Evolutionary conservation across 2,888 invertebrate species (phyloP), one percentile per base, ranked within the genome.

Genomic region (Xylocampa areola): DNA sequence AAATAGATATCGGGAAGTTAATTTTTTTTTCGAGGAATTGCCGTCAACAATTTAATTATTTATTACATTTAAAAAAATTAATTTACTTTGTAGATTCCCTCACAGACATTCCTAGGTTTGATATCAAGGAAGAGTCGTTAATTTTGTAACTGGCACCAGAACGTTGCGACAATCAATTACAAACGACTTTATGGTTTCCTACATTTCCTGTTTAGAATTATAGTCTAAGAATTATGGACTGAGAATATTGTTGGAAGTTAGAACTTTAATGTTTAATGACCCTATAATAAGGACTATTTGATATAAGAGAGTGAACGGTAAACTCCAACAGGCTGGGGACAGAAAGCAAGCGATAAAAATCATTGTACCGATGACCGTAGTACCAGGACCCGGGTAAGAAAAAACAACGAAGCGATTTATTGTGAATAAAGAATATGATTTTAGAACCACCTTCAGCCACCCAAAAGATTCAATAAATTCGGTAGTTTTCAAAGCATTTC

Each of bases 401-500:
- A n/a, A n/a, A n/a, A n/a, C n/a, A n/a, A n/a, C n/a, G n/a, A n/a
- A n/a, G n/a, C n/a, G n/a, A 6, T 3, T 29, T 29, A 2, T 29
- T 11, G 1, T 8, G 10, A 21, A 21, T 21, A 27, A 58, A 36
- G 6, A 4, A 13, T 30, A 10, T 1, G 32, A 45, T 36, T 39
- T 27, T 16, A 14, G n/a, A 35, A 48, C 33, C 33, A 48, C 17
- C 25, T 27, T n/a, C 19, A 41, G 14, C 29, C 33, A 21, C 19
- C 30, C 33, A 43, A 37, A 36, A 16, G 29, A 55, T 29, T 58
- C 50, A 53, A 59, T 72, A 65, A 63, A 68, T 64, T 43, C 47
- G 23, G 32, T 60, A 63, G 30, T 63, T 65, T 66, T 57, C 48
- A 65, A 76, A 65, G 61, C 50, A 48, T 62, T 73, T 54, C 44